Evolutionary conservation across 1,140 invertebrate genomes (phyloP), one percentile per base, ranked within the genome.

Genomic region (Cherax quadricarinatus): DNA sequence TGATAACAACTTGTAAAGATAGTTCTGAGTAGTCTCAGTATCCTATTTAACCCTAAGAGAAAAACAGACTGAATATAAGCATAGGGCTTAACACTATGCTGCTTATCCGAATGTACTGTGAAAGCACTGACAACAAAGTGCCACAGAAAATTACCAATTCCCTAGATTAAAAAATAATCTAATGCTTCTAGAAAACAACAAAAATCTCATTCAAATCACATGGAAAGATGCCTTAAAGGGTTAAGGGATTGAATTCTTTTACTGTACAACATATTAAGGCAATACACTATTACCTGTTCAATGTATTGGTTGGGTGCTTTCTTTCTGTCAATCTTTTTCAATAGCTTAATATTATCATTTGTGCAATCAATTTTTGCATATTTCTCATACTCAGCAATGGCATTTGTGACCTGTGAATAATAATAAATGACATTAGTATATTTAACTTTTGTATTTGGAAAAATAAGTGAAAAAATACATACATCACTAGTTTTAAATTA

Each of bases 291-390:
- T 88, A 88, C 86, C 86, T 88, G 51, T 21, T 80, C 78, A 30
- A 88, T 75, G 62, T 80, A 88, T 24, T 88, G 21, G 21, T 21
- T 7, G 7, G 86, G 86, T 57, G 86, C 53, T 7, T 48, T 60
- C 78, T 62, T 88, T 49, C 30, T 78, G 78, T 88, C 86, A 88
- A 88, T 88, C 53, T 81, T 88, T 53, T 79, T 88, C 51, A 88
- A 30, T 14, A 88, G 57, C n/a, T 81, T 88, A 41, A 88, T 79
- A 53, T 81, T 88, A 4, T 62, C 57, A 9, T 18, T 1, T 10
- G 86, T 88, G 53, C 53, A 51, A 48, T 88, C 86, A 62, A 18
- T 41, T 18, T 57, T 24, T n/a, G 30, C 53, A 53, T 62, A 41
- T 51, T 88, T 79, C 24, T 66, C 57, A 24, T 88, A 88, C 53